Evolutionary conservation across 2,113 vertebrate species (phyloP).

Genomic region (Pionites leucogaster): DNA sequence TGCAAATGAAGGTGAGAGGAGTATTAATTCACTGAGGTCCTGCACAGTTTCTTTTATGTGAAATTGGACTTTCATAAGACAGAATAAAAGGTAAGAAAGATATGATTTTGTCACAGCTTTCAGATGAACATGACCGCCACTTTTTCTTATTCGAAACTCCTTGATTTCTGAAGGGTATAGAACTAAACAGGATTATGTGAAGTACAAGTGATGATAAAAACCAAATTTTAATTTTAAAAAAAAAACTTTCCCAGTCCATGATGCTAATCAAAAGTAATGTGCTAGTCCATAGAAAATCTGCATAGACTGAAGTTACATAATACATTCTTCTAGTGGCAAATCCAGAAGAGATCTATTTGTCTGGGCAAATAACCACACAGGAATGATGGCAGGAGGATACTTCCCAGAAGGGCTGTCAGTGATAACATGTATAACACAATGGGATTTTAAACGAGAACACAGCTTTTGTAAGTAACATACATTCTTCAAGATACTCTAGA

Average conservation of each 20-base stretch:
- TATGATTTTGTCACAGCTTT: conserved; percentile 28
- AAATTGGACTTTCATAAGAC: conserved; percentile 41
- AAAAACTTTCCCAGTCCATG: not conserved
- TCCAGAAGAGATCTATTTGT: conserved; percentile 25
- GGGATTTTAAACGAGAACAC: conserved; percentile 67
- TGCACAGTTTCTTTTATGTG: not conserved
- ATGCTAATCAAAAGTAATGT: not conserved
- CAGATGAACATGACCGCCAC: not conserved
- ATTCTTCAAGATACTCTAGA: conserved; percentile 33
- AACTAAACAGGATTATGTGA: not conserved
- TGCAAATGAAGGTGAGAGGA: conserved; percentile 39
- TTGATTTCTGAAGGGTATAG: not conserved
- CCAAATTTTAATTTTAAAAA: not conserved
- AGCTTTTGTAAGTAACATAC: conserved; percentile 61
- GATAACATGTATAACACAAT: conserved; percentile 29
- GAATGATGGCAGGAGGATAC: conserved; percentile 46
- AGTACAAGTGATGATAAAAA: not conserved
- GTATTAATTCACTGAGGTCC: conserved; percentile 10
- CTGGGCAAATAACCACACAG: not conserved
- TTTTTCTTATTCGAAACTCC: not conserved
- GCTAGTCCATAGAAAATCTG: not conserved
- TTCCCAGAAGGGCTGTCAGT: conserved; percentile 59
- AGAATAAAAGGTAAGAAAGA: conserved; percentile 14
- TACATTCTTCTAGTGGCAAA: conserved; percentile 55
- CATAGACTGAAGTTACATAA: conserved; percentile 52